Evolutionary conservation across 1,140 invertebrate genomes (phyloP), one percentile per base, ranked within the genome.

Genomic region (Steinernema feltiae): DNA sequence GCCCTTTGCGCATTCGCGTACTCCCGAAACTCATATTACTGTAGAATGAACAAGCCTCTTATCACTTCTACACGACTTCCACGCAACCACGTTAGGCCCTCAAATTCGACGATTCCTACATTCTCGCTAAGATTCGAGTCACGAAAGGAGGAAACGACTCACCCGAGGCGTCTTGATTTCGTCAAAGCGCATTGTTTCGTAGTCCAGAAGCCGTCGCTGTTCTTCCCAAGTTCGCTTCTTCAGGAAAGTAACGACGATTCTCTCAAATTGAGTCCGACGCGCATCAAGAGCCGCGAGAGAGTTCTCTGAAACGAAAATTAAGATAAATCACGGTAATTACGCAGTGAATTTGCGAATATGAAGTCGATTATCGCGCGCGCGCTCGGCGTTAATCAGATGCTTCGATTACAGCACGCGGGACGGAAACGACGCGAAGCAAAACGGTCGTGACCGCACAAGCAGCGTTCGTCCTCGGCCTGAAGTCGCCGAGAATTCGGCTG

Each of bases 251-350:
- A 41, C 35, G 35, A 7, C 35, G 35, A 41, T 7, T 41, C 18
- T 41, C 18, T 41, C 35, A 41, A 41, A 18, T 41, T 41, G 7
- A 18, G 18, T 18, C 18, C 35, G 35, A 41, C 35, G 35, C 7
- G 35, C 35, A 41, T 41, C 7, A 41, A 41, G 18, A 7, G 35
- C 35, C 35, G 35, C 35, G 35, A 7, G 18, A 41, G 18, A 18
- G n/a, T n/a, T n/a, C n/a, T 18, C 35, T 41, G 35, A 41, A 41
- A 41, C 18, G 35, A 18, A 41, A 41, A 41, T 41, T 41, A 18
- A 41, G 35, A 41, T 41, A 41, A 31, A 76, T 31, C 27, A 72
- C 32, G 76, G 94, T 87, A 29, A n/a, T n/a, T n/a, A n/a, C n/a
- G n/a, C n/a, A n/a, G n/a, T n/a, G n/a, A n/a, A n/a, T n/a, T n/a